phyloP scores from a whole-genome alignment of 2,797 vertebrate genomes.

The Darevskia nairensis region DNA sequence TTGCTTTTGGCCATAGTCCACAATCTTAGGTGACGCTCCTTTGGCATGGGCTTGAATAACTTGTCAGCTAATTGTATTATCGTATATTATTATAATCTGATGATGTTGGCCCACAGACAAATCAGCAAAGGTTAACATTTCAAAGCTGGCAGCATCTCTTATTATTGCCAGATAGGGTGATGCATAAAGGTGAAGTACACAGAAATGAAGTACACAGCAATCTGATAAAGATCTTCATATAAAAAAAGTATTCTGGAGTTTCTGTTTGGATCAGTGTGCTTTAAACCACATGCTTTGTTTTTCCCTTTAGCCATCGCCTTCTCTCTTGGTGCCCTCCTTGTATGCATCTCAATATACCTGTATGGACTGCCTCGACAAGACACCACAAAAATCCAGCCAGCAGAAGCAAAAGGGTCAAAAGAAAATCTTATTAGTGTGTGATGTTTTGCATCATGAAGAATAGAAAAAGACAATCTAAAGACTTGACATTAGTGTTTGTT shows the following conservation, averaged over 20 bases:
- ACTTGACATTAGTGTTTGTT: background rate
- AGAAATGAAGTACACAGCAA: background rate
- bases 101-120: no score
- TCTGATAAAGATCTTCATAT: background rate
- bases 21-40: background rate
- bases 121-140: background rate
- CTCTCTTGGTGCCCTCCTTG: conserved; percentile 85
- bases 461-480: conserved; percentile 12
- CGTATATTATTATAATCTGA: no score
- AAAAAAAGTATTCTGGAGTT: background rate
- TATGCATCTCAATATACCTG: conserved; percentile 95
- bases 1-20: conserved; percentile 47
- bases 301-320: conserved; percentile 85
- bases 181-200: background rate
- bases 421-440: conserved; percentile 85
- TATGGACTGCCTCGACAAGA: conserved; percentile 95
- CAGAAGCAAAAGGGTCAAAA: conserved; percentile 74
- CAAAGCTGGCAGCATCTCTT: background rate
- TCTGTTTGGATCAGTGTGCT: background rate
- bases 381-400: conserved; percentile 80
- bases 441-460: conserved; percentile 57
- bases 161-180: background rate
- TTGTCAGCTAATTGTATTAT: background rate
- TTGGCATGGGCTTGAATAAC: background rate
- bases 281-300: conserved; percentile 33